Conservation (phyloP, 2,797 vertebrate species). For the Enteromius viviparus region DNA sequence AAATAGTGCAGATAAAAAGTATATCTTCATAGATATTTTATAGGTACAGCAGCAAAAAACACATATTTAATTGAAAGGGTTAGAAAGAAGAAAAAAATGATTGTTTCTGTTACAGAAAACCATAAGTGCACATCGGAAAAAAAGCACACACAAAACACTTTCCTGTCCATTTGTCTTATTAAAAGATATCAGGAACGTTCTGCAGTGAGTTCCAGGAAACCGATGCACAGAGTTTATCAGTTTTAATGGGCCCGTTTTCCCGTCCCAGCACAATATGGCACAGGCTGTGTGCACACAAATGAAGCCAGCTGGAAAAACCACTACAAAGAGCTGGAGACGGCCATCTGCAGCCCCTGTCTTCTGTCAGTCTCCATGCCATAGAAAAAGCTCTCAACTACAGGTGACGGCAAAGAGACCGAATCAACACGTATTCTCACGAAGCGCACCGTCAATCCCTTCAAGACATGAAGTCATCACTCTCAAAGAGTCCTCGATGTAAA, state of each 20-base stretch:
- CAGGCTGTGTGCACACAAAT: conserved; percentile 46
- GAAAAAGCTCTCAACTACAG: conserved; percentile 15
- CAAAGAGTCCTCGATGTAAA: conserved; percentile 53
- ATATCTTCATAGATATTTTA: neutral
- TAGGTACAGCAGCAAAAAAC: neutral
- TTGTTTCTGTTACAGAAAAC: neutral
- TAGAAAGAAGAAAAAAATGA: neutral
- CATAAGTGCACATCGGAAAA: no score
- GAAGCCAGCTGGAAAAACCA: conserved; percentile 61
- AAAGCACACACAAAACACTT: neutral
- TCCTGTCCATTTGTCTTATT: conserved; percentile 53
- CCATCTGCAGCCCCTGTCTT: conserved; percentile 53
- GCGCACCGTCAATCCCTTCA: conserved; percentile 17
- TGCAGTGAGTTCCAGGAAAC: conserved; percentile 60
- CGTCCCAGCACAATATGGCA: conserved; percentile 37
- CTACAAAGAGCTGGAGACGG: conserved; percentile 58
- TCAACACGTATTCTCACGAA: neutral
- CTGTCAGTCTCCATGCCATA: conserved; percentile 50
- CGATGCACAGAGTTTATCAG: conserved; percentile 51
- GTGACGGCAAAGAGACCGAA: conserved; percentile 15
- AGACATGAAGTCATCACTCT: conserved; percentile 53
- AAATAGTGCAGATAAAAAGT: neutral
- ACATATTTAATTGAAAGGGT: neutral
- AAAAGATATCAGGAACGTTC: conserved; percentile 52
- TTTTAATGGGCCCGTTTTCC: conserved; percentile 42